Evolutionary conservation across 2,888 invertebrate species (phyloP).

Genomic region (Acanthosepion lycidas): DNA sequence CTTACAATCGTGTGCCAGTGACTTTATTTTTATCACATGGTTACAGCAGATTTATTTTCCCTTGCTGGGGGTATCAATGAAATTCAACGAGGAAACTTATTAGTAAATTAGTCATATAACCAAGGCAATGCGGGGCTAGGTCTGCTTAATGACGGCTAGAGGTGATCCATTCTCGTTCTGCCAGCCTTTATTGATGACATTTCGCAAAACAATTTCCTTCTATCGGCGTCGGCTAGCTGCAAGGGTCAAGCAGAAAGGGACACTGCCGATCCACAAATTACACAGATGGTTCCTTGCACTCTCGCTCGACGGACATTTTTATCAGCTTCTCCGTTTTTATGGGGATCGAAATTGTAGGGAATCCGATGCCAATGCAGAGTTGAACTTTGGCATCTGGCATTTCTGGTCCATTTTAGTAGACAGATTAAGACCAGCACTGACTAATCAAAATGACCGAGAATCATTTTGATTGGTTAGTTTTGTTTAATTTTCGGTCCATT

Average conservation of each 20-base stretch:
- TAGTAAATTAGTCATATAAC: background rate
- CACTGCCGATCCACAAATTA: background rate
- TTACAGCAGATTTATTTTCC: background rate
- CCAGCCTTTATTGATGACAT: background rate
- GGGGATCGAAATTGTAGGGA: background rate
- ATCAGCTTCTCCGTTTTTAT: background rate
- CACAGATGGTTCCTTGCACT: background rate
- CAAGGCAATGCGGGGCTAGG: background rate
- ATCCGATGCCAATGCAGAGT: background rate
- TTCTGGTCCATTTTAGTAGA: background rate
- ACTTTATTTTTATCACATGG: too few species aligned
- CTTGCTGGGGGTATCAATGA: background rate
- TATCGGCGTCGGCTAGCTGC: background rate
- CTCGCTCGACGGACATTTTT: background rate
- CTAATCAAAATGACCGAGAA: too few species aligned
- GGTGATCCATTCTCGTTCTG: background rate
- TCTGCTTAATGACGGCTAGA: background rate
- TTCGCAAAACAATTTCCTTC: background rate
- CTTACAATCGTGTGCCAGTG: too few species aligned
- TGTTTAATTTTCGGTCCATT: background rate
- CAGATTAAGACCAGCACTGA: too few species aligned
- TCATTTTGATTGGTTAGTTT: background rate
- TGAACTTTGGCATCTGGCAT: background rate
- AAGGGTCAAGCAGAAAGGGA: background rate
- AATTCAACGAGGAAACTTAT: background rate